Base-by-base conservation (phyloP, 2,888 invertebrate genomes). In the Isotomurus palustris region DNA sequence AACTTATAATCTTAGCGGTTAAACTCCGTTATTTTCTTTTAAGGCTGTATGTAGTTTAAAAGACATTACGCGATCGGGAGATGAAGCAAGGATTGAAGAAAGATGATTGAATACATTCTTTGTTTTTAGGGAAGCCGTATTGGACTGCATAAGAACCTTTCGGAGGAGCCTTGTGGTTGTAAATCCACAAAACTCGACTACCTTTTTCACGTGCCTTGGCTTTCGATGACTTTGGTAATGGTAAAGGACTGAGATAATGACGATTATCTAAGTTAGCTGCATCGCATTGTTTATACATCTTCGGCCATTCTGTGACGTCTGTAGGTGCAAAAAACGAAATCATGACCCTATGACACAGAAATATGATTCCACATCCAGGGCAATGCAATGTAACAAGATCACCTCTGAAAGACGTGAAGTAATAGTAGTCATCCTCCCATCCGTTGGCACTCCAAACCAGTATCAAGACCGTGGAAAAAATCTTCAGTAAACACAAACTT, bases 61-160 rank as follows among this genome's bases (percentile, higher is more conserved):
- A n/a, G n/a, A n/a, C n/a, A n/a, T n/a, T n/a, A n/a, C n/a, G n/a
- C n/a, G n/a, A n/a, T n/a, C n/a, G n/a, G n/a, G n/a, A n/a, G n/a
- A n/a, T n/a, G n/a, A n/a, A n/a, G n/a, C n/a, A n/a, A n/a, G n/a
- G n/a, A n/a, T n/a, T n/a, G n/a, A n/a, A n/a, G n/a, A n/a, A n/a
- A n/a, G n/a, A n/a, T n/a, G n/a, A n/a, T n/a, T n/a, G n/a, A n/a
- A n/a, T n/a, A n/a, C 60, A 60, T 22, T 56, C 53, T 21, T 60
- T 60, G 29, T 60, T 56, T 25, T 48, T 36, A 22, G 41, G 53
- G 17, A 60, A 60, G 1, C 60, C 60, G 35, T 53, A 60, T 2
- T 56, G 48, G 6, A 60, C 49, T 2, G 28, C 17, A 44, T 48
- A 60, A 12, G 28, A 28, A 2, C 38, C 50, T 2, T 22, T 14